Evolutionary conservation across 1,140 invertebrate genomes (phyloP).

Genomic region (Heliconius eleuchia): DNA sequence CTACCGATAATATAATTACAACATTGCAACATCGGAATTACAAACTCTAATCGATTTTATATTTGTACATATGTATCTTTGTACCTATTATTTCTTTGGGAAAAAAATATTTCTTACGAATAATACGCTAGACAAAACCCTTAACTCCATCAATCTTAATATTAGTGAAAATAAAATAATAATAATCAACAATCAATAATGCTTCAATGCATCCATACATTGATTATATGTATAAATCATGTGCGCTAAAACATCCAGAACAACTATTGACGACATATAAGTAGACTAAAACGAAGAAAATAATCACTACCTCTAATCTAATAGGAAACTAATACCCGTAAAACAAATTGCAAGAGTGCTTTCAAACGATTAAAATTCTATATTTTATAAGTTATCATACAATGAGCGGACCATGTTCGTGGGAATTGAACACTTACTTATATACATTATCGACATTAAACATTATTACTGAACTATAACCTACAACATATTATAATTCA

Average conservation of each 20-base stretch:
- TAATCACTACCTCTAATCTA: constrained; percentile 68
- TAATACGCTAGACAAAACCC: constrained; percentile 52
- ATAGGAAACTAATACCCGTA: constrained; percentile 81
- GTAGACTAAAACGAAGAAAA: constrained; percentile 67
- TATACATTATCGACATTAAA: constrained; percentile 56
- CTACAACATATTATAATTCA: constrained; percentile 44
- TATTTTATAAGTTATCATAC: not conserved
- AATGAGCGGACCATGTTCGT: constrained; percentile 12
- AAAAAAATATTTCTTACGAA: constrained; percentile 61
- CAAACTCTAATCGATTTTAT: constrained; percentile 62
- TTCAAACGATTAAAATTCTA: not conserved
- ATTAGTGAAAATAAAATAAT: constrained; percentile 77
- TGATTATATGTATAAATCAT: constrained; percentile 51
- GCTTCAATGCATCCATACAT: constrained; percentile 61
- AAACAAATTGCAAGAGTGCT: constrained; percentile 72
- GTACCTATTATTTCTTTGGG: constrained; percentile 80
- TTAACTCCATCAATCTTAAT: constrained; percentile 53
- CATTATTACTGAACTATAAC: constrained; percentile 56
- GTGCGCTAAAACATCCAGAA: constrained; percentile 68
- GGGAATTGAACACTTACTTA: constrained; percentile 44
- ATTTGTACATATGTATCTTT: constrained; percentile 59
- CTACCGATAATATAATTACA: constrained; percentile 64
- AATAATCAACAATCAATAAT: constrained; percentile 79
- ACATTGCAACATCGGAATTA: constrained; percentile 75
- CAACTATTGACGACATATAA: constrained; percentile 56